A percentile compares a stretch with the other conserved stretches of the same genome.
phyloP scores from a whole-genome alignment of 2,888 invertebrate species.

The Xylota sylvarum region DNA sequence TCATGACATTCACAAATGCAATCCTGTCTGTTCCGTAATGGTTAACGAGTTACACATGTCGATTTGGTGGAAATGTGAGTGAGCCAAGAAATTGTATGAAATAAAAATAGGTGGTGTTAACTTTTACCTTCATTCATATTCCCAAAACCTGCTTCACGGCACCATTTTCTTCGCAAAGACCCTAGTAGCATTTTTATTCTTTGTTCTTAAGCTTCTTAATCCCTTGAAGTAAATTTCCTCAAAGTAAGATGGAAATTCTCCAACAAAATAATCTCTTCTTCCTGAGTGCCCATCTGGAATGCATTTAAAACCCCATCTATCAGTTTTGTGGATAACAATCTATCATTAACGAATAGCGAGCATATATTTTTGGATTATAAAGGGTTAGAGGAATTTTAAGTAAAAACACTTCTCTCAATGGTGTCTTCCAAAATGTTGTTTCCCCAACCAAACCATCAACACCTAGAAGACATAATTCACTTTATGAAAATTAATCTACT shows the following conservation, averaged over 20 bases:
- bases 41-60: too few species aligned
- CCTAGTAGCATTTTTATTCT: neutral
- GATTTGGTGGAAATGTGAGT: too few species aligned
- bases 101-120: too few species aligned
- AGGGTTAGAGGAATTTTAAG: slow-evolving; percentile 39
- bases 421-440: slow-evolving; percentile 4
- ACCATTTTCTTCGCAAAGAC: neutral
- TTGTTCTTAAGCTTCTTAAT: neutral
- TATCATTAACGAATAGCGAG: slow-evolving; percentile 15
- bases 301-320: slow-evolving; percentile 35
- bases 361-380: slow-evolving; percentile 18
- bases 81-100: too few species aligned
- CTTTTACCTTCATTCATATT: too few species aligned
- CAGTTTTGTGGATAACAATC: slow-evolving; percentile 44
- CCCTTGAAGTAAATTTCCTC: slow-evolving; percentile 4
- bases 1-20: too few species aligned
- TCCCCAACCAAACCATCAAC: slow-evolving; percentile 30
- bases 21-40: too few species aligned
- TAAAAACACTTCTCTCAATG: slow-evolving; percentile 6
- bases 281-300: slow-evolving; percentile 59
- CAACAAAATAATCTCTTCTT: slow-evolving; percentile 33
- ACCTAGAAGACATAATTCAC: slow-evolving; percentile 52
- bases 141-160: neutral
- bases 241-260: slow-evolving; percentile 8
- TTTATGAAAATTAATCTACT: slow-evolving; percentile 49